Evolutionary conservation across 2,797 vertebrate species (phyloP).

Genomic region (Adelosebastes latens): DNA sequence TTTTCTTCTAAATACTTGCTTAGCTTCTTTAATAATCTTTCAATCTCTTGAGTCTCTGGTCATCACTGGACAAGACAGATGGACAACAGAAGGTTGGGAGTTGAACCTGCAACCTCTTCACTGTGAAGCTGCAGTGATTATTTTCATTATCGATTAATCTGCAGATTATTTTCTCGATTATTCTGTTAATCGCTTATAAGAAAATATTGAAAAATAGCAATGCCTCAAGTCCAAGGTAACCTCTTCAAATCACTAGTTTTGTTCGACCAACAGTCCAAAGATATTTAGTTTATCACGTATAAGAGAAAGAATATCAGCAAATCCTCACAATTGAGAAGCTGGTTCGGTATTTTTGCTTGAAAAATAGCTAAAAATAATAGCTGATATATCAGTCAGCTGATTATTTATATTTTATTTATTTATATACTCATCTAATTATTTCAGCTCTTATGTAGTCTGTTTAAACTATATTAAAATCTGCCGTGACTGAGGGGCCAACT

Average conservation of each 20-base stretch:
- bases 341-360: not conserved
- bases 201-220: not conserved
- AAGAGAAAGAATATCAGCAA: not conserved
- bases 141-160: not conserved
- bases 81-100: not conserved
- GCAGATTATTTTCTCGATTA: not conserved
- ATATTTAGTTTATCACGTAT: not conserved
- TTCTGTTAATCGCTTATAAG: not conserved
- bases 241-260: not conserved
- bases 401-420: too few relatives aligned
- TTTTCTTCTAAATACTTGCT: not conserved
- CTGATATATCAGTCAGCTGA: not conserved
- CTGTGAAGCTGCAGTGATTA: not conserved
- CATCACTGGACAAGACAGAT: not conserved
- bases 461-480: not conserved
- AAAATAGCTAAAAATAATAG: not conserved
- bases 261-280: not conserved
- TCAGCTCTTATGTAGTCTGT: too few relatives aligned
- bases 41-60: not conserved
- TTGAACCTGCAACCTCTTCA: not conserved
- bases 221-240: not conserved
- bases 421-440: not conserved
- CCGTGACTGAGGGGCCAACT: not conserved
- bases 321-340: not conserved
- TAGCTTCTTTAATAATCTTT: not conserved